Conservation (phyloP, 2,888 invertebrate species). For the Minunthozetes semirufus region DNA sequence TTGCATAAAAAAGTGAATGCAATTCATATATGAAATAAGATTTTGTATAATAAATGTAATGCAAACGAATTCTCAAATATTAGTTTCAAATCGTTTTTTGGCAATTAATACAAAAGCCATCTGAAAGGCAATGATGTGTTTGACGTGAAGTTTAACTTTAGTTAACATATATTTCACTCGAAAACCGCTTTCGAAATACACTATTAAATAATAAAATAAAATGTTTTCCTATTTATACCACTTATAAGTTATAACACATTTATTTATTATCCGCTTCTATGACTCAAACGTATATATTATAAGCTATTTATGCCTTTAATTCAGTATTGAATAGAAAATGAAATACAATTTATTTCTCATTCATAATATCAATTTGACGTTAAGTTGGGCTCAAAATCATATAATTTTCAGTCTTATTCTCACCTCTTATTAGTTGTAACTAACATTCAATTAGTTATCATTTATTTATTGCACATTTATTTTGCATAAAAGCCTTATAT, state of each 20-base stretch:
- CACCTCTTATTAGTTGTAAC: no score
- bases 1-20: no score
- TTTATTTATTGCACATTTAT: conserved; percentile 1
- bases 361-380: not conserved
- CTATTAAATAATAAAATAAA: not conserved
- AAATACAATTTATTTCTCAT: not conserved
- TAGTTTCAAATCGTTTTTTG: not conserved
- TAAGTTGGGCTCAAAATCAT: not conserved
- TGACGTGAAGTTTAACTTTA: not conserved
- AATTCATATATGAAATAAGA: no score
- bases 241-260: not conserved
- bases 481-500: not conserved
- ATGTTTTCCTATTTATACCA: not conserved
- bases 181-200: not conserved
- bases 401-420: not conserved
- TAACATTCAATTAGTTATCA: no score
- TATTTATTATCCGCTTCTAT: not conserved
- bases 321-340: not conserved
- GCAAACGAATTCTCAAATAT: not conserved
- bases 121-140: not conserved
- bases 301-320: not conserved
- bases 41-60: not conserved
- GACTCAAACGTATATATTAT: not conserved
- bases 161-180: not conserved
- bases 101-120: not conserved